Base-by-base conservation (phyloP, 92 coral and sea anemone genomes). In the Blastomussa wellsi region DNA sequence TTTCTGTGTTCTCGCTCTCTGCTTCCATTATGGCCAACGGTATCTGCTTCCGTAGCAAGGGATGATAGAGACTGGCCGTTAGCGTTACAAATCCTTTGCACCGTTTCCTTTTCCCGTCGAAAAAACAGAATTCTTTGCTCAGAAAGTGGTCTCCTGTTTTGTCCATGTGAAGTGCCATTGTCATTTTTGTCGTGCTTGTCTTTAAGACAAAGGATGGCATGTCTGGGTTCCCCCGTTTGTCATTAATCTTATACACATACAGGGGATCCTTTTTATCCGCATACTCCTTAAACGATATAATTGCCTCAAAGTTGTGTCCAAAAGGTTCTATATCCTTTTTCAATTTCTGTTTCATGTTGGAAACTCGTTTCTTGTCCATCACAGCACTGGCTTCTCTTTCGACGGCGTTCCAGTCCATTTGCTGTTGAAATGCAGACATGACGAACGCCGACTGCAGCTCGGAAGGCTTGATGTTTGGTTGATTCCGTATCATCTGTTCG, bases 291-390 rank as follows among this genome's bases (percentile, higher is more conserved):
- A 89, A 93, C 15, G 76, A 55, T 7, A 86, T 88, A 78, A 88
- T 75, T 1, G 93, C 94, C 74, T 93, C 92, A 47, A 81, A 93
- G 86, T 93, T 90, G 82, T 85, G 88, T 17, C 92, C 92, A 47
- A 57, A 84, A 22, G 95, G 93, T 85, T 92, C 90, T 10, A 51
- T 84, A 57, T 86, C 86, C 57, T 76, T 81, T 60, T 87, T 90
- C 22, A 92, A 13, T 49, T 80, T 87, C 73, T 90, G 87, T 74
- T 92, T 92, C 33, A 70, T 78, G 52, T 90, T 90, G 13, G 89
- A 70, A 7, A 93, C 84, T 17, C 78, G 42, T 74, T 86, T 90
- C 70, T 75, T 86, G 66, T 93, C 81, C 55, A 86, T 14, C 19
- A 74, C 73, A 26, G 72, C 32, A 20, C 49, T 70, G 42, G 95